Evolutionary conservation across 2,888 invertebrate species (phyloP).

Genomic region (Glomeris marginata): DNA sequence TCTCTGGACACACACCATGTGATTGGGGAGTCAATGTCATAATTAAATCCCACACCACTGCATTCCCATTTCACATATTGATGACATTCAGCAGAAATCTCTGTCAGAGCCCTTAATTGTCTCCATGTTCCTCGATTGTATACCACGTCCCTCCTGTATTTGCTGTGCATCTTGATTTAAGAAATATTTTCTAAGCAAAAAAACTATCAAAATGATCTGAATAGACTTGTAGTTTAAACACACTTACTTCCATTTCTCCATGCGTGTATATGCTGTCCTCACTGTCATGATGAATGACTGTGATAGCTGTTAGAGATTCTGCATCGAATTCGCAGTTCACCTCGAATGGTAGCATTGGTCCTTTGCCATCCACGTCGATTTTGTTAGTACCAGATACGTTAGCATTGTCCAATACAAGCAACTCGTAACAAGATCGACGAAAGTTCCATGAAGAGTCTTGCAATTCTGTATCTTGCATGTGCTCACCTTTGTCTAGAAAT

Average conservation of each 20-base stretch:
- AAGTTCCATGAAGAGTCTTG: too few relatives aligned
- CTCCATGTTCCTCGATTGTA: conserved; percentile 17
- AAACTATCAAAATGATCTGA: too few relatives aligned
- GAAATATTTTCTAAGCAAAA: too few relatives aligned
- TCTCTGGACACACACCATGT: conserved; percentile 18
- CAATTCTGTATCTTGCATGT: too few relatives aligned
- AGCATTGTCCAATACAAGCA: conserved; percentile 17
- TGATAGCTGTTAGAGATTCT: conserved; percentile 14
- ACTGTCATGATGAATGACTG: conserved; percentile 21
- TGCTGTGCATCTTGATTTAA: conserved; percentile 14
- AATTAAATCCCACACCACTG: conserved; percentile 17
- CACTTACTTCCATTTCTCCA: conserved; percentile 12
- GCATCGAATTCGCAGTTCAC: conserved; percentile 18
- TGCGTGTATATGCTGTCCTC: conserved; percentile 20
- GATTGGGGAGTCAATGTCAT: conserved; percentile 17
- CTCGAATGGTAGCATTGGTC: conserved; percentile 18
- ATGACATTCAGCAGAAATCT: conserved; percentile 18
- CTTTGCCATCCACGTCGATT: conserved; percentile 19
- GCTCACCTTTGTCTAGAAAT: too few relatives aligned
- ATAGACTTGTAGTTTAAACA: too few relatives aligned
- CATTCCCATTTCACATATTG: conserved; percentile 21
- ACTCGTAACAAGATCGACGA: conserved; percentile 18
- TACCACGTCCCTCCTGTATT: conserved; percentile 18
- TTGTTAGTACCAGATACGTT: conserved; percentile 18
- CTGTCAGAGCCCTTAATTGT: conserved; percentile 17